Conservation (phyloP, 2,113 vertebrate genomes). For the Carettochelys insculpta region DNA sequence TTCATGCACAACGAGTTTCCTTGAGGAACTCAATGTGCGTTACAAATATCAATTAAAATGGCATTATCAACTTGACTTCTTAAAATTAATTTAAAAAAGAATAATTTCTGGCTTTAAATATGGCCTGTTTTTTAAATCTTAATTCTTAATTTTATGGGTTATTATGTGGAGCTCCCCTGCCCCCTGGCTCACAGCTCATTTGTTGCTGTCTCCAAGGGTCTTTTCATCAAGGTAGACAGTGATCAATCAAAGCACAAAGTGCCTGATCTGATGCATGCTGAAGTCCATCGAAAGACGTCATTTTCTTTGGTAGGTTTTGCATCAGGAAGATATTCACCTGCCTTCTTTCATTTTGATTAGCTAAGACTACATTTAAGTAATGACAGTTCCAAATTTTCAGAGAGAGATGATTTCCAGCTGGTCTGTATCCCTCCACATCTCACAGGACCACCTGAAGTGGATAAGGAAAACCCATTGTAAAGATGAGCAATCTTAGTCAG, state of each 20-base stretch:
- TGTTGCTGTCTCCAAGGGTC: neutral
- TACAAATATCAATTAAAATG: neutral
- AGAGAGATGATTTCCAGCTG: neutral
- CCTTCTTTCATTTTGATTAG: neutral
- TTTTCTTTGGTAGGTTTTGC: neutral
- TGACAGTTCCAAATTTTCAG: neutral
- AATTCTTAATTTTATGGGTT: no score
- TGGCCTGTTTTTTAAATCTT: no score
- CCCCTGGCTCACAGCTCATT: no score
- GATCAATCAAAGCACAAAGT: neutral
- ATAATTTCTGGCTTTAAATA: neutral
- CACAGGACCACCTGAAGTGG: neutral
- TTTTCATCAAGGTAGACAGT: neutral
- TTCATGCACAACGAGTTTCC: conserved; percentile 4
- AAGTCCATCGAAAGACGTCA: neutral
- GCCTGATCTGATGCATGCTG: neutral
- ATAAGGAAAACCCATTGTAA: neutral
- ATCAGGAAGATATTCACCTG: neutral
- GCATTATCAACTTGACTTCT: neutral
- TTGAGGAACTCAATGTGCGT: neutral
- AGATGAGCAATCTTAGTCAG: neutral
- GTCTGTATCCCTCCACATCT: neutral
- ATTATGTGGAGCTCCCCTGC: neutral
- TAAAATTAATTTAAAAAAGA: neutral
- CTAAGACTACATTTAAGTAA: neutral